Evolutionary conservation across 1,140 invertebrate species (phyloP).

Genomic region (Trypoxylus dichotomus): DNA sequence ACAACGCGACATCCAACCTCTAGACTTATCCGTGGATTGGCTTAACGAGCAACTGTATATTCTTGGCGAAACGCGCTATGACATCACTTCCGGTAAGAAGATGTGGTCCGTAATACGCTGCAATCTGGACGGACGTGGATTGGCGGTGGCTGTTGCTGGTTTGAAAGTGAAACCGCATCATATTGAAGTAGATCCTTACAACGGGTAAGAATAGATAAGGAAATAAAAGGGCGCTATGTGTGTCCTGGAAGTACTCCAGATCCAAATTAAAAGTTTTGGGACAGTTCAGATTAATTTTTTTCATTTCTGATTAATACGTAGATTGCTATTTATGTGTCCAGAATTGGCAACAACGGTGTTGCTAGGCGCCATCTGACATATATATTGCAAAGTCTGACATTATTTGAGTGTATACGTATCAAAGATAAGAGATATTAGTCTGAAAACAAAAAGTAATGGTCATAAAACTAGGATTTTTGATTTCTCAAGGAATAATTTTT

Average conservation of each 20-base stretch:
- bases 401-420: too few species aligned
- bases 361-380: too few species aligned
- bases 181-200: conserved; percentile 88
- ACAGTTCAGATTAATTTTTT: background rate
- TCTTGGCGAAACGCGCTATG: conserved; percentile 58
- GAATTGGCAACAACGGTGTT: too few species aligned
- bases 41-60: conserved; percentile 81
- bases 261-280: too few species aligned
- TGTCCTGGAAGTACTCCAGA: too few species aligned
- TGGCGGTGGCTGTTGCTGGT: conserved; percentile 68
- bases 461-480: too few species aligned
- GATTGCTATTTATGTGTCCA: too few species aligned
- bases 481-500: background rate
- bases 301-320: background rate
- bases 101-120: conserved; percentile 76
- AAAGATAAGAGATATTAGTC: too few species aligned
- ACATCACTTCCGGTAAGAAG: conserved; percentile 47
- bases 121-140: conserved; percentile 68
- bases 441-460: too few species aligned
- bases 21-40: conserved; percentile 83
- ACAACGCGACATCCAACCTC: conserved; percentile 62
- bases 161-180: conserved; percentile 69
- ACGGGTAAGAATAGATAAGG: conserved; percentile 68
- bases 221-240: too few species aligned
- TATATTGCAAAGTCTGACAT: too few species aligned